Conservation (phyloP, 2,797 vertebrate species). For the Synaphobranchus kaupii region DNA sequence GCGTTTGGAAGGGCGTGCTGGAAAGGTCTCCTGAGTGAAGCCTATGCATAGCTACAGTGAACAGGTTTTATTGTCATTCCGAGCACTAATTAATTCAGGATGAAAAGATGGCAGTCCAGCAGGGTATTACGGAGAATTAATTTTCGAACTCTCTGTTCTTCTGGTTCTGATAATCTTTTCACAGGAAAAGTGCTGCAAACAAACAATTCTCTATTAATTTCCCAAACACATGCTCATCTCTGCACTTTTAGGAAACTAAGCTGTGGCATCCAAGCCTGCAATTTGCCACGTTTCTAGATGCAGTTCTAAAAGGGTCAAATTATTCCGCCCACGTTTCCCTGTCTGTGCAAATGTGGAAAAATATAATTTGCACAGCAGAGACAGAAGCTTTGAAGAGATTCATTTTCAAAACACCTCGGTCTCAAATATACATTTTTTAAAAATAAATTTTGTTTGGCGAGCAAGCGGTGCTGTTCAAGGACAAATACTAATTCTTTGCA, state of each 20-base stretch:
- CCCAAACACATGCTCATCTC: neutral
- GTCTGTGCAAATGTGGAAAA: neutral
- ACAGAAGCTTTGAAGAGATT: neutral
- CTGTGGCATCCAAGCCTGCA: constrained; percentile 12
- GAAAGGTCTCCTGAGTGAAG: neutral
- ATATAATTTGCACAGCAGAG: neutral
- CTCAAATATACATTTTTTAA: neutral
- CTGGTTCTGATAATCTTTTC: neutral
- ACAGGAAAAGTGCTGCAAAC: neutral
- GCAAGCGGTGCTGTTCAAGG: neutral
- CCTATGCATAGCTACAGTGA: too few species aligned
- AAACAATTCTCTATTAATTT: neutral
- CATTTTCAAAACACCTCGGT: neutral
- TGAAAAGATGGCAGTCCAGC: neutral
- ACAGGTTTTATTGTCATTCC: neutral
- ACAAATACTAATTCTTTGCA: neutral
- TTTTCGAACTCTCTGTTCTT: neutral
- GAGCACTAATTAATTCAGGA: neutral
- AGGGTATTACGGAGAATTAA: neutral
- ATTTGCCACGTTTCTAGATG: neutral
- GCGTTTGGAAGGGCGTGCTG: neutral
- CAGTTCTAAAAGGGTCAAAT: neutral
- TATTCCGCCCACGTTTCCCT: neutral
- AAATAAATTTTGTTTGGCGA: neutral
- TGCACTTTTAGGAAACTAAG: neutral